Percentiles rank a stretch among this genome's conserved stretches.
phyloP scores from a whole-genome alignment of 2,888 invertebrate species.

The Ecliptopera silaceata region DNA sequence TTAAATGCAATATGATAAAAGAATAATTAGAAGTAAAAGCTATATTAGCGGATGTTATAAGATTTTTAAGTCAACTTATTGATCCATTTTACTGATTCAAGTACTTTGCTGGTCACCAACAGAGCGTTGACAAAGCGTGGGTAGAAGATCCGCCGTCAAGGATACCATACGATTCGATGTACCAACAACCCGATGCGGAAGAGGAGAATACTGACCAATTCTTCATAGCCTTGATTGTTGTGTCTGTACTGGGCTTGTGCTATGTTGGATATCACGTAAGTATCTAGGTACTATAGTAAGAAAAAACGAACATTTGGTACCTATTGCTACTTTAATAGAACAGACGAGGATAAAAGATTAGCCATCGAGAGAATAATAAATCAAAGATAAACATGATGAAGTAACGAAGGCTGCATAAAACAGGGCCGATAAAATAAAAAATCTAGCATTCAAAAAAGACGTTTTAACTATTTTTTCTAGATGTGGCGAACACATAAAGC shows the following conservation, averaged over 20 bases:
- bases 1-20: not conserved
- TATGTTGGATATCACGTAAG: constrained; percentile 87
- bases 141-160: constrained; percentile 92
- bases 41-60: not conserved
- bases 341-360: too few species aligned
- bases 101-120: constrained; percentile 37
- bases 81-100: constrained; percentile 17
- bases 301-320: too few species aligned
- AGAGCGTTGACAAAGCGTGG: constrained; percentile 92
- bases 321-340: too few species aligned
- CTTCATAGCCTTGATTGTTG: constrained; percentile 89
- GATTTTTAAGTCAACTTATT: not conserved
- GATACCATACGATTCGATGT: constrained; percentile 88
- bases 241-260: constrained; percentile 86
- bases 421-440: too few species aligned
- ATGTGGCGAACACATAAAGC: constrained; percentile 89
- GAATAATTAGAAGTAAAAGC: not conserved
- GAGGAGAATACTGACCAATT: constrained; percentile 92
- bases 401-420: too few species aligned
- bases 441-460: too few species aligned
- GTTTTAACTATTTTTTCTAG: constrained; percentile 52
- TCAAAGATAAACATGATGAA: too few species aligned
- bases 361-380: too few species aligned
- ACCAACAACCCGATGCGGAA: constrained; percentile 88
- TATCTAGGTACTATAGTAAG: too few species aligned